phyloP scores from a whole-genome alignment of 2,113 vertebrate species.

The Galeopterus variegatus region DNA sequence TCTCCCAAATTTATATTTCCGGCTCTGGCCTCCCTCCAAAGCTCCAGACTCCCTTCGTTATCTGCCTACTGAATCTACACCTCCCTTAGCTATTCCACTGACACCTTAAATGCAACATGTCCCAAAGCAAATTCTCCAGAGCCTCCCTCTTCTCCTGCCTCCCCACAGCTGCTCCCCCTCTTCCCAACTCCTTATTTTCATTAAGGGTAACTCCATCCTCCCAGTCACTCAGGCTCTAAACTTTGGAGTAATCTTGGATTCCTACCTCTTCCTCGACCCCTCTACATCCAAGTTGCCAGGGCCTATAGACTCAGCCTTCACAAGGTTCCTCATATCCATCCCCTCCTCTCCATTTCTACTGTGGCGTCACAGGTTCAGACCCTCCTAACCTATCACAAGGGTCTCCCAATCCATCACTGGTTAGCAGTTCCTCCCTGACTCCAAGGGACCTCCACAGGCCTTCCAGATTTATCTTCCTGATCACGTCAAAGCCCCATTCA shows the following conservation, averaged over 20 bases:
- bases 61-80: constrained; percentile 71
- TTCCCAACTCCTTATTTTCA: constrained; percentile 39
- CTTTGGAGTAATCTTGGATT: constrained; percentile 28
- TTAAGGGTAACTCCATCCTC: not conserved
- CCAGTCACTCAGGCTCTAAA: not conserved
- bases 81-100: constrained; percentile 71
- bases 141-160: constrained; percentile 66
- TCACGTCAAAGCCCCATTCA: not conserved
- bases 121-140: constrained; percentile 56
- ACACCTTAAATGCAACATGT: constrained; percentile 78
- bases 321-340: not conserved
- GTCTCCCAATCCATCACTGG: not conserved
- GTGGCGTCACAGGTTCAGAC: not conserved
- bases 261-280: not conserved
- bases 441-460: not conserved
- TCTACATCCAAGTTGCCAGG: not conserved
- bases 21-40: constrained; percentile 74
- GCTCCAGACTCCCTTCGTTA: constrained; percentile 57
- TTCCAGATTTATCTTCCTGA: constrained; percentile 21
- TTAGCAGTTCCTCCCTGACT: not conserved
- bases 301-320: not conserved
- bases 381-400: not conserved
- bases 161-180: constrained; percentile 59
- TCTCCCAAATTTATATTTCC: constrained; percentile 70
- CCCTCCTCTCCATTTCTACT: not conserved